These are phyloP conservation scores for Ectropis crepuscularia DNA, from an alignment of 2,888 invertebrate genomes.

Conservation along the genomic window DNA sequence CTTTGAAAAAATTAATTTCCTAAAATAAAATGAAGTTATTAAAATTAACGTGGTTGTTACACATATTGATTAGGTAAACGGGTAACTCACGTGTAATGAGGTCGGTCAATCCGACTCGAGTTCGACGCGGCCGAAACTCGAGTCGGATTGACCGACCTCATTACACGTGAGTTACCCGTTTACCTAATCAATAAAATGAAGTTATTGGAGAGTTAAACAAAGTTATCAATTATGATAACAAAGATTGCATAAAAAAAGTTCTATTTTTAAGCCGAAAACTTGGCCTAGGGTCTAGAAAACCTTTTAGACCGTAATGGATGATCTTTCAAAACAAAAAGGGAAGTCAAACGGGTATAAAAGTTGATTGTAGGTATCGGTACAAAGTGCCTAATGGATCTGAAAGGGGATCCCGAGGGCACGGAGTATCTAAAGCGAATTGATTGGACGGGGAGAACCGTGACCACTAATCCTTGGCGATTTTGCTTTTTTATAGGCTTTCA, in stretches of 20 bases:
- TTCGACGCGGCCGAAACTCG: no score
- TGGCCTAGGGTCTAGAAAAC: constrained; percentile 43
- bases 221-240: neutral
- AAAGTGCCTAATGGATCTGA: constrained; percentile 67
- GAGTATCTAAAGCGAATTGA: constrained; percentile 60
- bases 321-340: constrained; percentile 65
- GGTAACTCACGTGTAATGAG: no score
- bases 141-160: no score
- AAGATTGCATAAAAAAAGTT: constrained; percentile 3
- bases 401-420: constrained; percentile 53
- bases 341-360: constrained; percentile 62
- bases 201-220: neutral
- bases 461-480: constrained; percentile 42
- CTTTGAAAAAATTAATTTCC: no score
- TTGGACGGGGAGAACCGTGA: constrained; percentile 48
- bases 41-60: no score
- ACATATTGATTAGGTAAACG: no score
- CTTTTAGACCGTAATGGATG: constrained; percentile 69
- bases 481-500: constrained; percentile 21
- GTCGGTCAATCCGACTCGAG: no score
- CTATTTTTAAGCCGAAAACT: constrained; percentile 27
- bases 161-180: no score
- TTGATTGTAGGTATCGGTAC: constrained; percentile 55
- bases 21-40: neutral
- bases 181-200: neutral